Conservation (phyloP, 2,888 invertebrate genomes). For the Pegoplata infirma region DNA sequence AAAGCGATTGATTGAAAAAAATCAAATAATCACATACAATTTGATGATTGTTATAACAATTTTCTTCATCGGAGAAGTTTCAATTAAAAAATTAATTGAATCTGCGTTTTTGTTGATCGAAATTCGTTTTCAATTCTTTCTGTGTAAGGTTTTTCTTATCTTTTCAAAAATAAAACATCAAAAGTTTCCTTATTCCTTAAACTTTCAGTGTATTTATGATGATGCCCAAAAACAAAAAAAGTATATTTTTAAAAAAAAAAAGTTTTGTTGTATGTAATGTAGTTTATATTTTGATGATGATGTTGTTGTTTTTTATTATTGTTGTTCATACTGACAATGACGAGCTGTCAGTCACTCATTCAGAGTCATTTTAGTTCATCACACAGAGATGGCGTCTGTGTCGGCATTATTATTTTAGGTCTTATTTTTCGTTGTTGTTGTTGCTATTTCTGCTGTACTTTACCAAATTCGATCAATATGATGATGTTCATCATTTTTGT, state of each 20-base stretch:
- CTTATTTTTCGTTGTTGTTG: conserved; percentile 18
- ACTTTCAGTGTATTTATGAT: conserved; percentile 9
- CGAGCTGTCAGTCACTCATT: conserved; percentile 65
- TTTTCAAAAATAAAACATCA: too few species aligned
- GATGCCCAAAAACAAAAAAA: conserved; percentile 12
- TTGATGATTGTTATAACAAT: too few species aligned
- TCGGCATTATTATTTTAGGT: conserved; percentile 53
- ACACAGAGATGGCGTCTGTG: conserved; percentile 56
- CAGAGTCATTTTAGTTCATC: conserved; percentile 66
- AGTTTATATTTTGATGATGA: conserved; percentile 37
- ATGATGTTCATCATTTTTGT: background rate
- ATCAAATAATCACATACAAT: too few species aligned
- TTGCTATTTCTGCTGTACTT: background rate
- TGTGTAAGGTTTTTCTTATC: too few species aligned
- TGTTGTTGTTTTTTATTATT: conserved; percentile 61
- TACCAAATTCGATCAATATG: conserved; percentile 38
- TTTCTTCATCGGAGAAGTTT: too few species aligned
- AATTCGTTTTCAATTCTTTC: too few species aligned
- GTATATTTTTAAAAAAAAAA: background rate
- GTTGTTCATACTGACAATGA: conserved; percentile 68
- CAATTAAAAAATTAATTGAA: too few species aligned
- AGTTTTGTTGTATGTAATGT: conserved; percentile 19
- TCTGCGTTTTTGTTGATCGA: too few species aligned
- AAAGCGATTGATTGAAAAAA: too few species aligned
- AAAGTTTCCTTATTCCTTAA: background rate